Conservation (phyloP, 1,140 invertebrate genomes). For the Fopius arisanus region DNA sequence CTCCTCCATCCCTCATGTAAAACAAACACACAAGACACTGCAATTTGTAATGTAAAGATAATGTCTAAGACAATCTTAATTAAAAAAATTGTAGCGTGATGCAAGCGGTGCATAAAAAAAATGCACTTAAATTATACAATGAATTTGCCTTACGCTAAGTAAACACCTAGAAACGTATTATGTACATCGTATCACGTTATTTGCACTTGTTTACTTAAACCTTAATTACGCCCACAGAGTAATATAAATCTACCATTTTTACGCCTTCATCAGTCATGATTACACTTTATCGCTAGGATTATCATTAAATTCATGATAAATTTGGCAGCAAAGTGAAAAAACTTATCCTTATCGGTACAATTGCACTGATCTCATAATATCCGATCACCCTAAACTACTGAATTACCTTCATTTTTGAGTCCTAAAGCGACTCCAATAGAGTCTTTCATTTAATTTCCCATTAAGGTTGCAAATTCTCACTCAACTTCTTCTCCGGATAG, state of each 20-base stretch:
- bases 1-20: too few species aligned
- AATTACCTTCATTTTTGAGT: too few species aligned
- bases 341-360: neutral
- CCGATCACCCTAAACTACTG: neutral
- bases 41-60: too few species aligned
- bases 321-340: neutral
- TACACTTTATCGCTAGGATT: neutral
- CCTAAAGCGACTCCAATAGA: too few species aligned
- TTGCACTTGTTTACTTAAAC: neutral
- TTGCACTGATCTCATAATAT: neutral
- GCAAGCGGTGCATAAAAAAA: neutral
- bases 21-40: too few species aligned
- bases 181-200: conserved; percentile 8
- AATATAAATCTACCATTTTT: neutral
- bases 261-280: neutral
- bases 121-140: neutral
- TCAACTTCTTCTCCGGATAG: neutral
- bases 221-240: neutral
- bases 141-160: neutral
- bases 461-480: neutral
- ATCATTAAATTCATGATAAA: neutral
- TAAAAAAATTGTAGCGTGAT: neutral
- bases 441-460: too few species aligned
- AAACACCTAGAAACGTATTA: neutral
- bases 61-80: too few species aligned